A percentile compares a stretch with the other conserved stretches of the same genome.
Conservation (phyloP, 2,888 invertebrate genomes). For the Apodemia zela region DNA sequence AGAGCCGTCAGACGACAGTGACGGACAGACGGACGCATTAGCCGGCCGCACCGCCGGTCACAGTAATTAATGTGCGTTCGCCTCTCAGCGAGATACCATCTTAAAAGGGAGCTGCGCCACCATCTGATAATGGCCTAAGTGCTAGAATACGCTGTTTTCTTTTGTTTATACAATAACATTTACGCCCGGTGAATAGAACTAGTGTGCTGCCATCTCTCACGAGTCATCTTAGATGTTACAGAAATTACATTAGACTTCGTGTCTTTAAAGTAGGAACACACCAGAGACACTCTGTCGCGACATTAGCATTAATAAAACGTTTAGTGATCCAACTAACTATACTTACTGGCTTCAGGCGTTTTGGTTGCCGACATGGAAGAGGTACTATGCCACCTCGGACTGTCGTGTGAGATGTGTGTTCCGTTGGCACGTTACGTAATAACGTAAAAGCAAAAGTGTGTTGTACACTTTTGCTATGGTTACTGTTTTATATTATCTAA, state of each 20-base stretch:
- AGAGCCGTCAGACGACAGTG: background rate
- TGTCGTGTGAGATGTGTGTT: no score
- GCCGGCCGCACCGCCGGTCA: background rate
- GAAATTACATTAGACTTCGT: background rate
- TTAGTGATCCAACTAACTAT: no score
- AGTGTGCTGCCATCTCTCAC: background rate
- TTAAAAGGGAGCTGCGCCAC: constrained; percentile 17
- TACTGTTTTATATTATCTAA: no score
- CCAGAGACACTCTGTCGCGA: background rate
- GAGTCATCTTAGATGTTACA: background rate
- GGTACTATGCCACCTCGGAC: no score
- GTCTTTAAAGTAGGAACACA: background rate
- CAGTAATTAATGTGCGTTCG: constrained; percentile 16
- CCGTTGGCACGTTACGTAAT: no score
- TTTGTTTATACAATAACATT: constrained; percentile 13
- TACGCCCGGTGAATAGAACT: background rate
- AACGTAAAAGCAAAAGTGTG: no score
- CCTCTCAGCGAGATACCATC: constrained; percentile 20
- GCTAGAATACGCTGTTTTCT: constrained; percentile 10
- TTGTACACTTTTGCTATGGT: no score
- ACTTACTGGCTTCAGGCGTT: no score
- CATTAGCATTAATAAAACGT: no score
- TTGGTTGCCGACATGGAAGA: no score
- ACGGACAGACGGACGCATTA: constrained; percentile 15
- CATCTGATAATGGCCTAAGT: constrained; percentile 11